phyloP scores from a whole-genome alignment of 1,140 invertebrate genomes.

The Cardiocondyla obscurior region DNA sequence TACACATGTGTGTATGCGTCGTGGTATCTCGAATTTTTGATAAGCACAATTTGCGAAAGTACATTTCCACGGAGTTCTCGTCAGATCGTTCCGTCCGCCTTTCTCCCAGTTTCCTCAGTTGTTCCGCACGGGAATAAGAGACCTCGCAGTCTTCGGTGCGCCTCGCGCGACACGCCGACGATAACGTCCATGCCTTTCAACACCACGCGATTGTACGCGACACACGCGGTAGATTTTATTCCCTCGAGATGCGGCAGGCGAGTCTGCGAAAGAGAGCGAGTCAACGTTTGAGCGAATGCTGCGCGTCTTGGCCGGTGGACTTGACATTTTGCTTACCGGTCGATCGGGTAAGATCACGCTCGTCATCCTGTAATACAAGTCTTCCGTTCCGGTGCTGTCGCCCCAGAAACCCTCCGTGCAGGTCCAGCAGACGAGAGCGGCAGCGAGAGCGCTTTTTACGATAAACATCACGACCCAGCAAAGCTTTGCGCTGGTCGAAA shows the following conservation, averaged over 20 bases:
- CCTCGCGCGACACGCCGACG: slow-evolving; percentile 48
- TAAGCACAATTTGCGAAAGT: slow-evolving; percentile 4
- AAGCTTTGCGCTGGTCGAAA: slow-evolving; percentile 38
- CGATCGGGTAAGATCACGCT: slow-evolving; percentile 38
- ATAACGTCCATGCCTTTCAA: slow-evolving; percentile 59
- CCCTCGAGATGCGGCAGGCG: slow-evolving; percentile 55
- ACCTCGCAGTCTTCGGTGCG: slow-evolving; percentile 54
- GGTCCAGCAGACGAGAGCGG: slow-evolving; percentile 75
- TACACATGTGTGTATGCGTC: no score
- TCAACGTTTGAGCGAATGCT: neutral
- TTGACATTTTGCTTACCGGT: neutral
- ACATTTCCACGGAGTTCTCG: neutral
- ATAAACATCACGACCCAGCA: slow-evolving; percentile 44
- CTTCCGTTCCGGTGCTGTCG: slow-evolving; percentile 65
- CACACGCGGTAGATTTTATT: slow-evolving; percentile 62
- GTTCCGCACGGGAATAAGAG: slow-evolving; percentile 41
- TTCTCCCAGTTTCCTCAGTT: slow-evolving; percentile 1
- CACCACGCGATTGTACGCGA: slow-evolving; percentile 69
- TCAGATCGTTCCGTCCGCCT: neutral
- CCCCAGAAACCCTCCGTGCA: slow-evolving; percentile 75
- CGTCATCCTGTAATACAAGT: slow-evolving; percentile 71
- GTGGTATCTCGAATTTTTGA: neutral
- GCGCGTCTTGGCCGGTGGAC: neutral
- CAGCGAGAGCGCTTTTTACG: slow-evolving; percentile 64
- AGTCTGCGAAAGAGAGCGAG: slow-evolving; percentile 38